Evolutionary conservation across 2,113 vertebrate genomes (phyloP), one percentile per base, ranked within the genome.

Genomic region (Oryzias curvinotus): DNA sequence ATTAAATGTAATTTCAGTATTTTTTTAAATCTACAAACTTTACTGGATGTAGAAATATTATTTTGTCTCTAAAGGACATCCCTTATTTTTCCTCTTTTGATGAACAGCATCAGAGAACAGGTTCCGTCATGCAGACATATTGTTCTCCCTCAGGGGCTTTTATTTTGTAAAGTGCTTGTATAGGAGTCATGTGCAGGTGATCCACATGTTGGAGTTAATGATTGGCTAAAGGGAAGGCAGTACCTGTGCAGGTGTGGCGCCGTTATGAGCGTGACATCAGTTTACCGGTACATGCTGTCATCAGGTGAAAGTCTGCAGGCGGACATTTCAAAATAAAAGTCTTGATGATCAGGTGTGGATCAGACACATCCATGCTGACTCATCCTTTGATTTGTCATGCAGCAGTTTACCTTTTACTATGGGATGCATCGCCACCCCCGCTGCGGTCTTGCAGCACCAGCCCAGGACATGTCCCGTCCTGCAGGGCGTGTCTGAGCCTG

Each of bases 401-500:
- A 14, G 65, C 62, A 59, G 52, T 70, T 81, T 70, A 72, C 59
- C 58, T 69, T 47, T 69, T 62, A 80, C 79, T 71, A 63, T 52
- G 65, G 62, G 61, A 47, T 45, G 15, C 58, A 59, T 69, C 36
- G 68, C 67, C 57, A 59, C 67, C 55, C 53, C 56, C 77, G 64
- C 57, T 71, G 16, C 62, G 46, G 59, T 30, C 16, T 28, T 45
- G 47, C 61, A 64, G 52, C 21, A 75, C 62, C 77, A 85, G 71
- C 82, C 79, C 74, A n/a, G 46, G 67, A 70, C 89, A 30, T 82
- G 90, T 85, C 68, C 43, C 18, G 69, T 86, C 90, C 79, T 66
- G 91, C 71, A 47, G 7, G 50, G 17, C 16, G 19, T 65, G 60
- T 73, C 48, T 12, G 19, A 47, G 65, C 75, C 77, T 66, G 84